Base-by-base conservation (phyloP, 2,797 vertebrate genomes). In the Characodon lateralis region DNA sequence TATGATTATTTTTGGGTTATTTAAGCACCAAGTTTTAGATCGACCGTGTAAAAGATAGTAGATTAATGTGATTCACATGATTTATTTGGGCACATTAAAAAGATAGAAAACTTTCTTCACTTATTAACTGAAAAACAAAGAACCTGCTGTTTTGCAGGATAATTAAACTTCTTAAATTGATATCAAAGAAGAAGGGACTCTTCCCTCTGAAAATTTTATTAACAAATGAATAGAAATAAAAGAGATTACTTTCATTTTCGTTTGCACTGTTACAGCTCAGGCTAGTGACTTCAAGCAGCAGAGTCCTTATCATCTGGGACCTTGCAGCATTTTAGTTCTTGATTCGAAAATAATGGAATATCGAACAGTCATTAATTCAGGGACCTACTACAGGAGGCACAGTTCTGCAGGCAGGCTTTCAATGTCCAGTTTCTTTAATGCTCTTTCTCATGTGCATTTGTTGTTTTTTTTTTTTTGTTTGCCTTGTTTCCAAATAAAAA, bases 271-370 rank as follows among this genome's bases (percentile, higher is more conserved):
- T 66, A 72, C 55, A 50, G 24, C 46, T 76, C 59, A 76, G 61
- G 76, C 71, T 43, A 2, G 48, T 69, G 66, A 66, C 73, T 56
- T 75, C 73, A 78, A 78, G 73, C 39, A 84, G 73, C 79, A 76
- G 65, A 78, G 51, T 71, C 71, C 63, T 79, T 66, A 85, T 85
- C 79, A 41, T 79, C 53, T 75, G 77, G 85, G 77, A 77, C 51
- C 31, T 65, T 65, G 77, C 85, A 73, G 68, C 78, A 81, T 85
- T 88, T 81, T 71, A 69, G 69, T 76, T 65, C 85, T 74, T 88
- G 77, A 87, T 88, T 81, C 83, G 77, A 82, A 77, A 80, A 85
- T 91, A 89, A 91, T 85, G 82, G 73, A 83, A 85, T 89, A 92
- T 85, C 82, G 88, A 91, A 86, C 78, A n/a, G 65, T 70, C 81